Percentiles rank a stretch among this genome's conserved stretches.
Conservation (phyloP, 2,113 vertebrate genomes). For the Oncorhynchus mykiss region DNA sequence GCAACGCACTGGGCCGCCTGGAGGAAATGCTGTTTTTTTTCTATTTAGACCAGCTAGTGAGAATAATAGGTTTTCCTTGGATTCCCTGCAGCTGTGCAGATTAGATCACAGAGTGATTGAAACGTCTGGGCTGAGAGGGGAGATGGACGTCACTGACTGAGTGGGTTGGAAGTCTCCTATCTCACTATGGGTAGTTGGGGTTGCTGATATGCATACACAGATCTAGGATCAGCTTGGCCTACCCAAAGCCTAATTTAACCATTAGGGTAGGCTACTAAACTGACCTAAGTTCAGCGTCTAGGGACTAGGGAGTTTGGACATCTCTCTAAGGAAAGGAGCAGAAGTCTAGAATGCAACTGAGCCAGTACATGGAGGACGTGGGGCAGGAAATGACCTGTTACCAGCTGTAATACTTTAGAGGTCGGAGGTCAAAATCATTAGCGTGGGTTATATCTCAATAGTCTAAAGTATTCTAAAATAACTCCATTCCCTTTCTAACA, state of each 20-base stretch:
- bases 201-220: not conserved
- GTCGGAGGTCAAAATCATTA: slow-evolving; percentile 1
- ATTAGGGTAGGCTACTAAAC: not conserved
- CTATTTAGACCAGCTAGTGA: slow-evolving; percentile 38
- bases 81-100: slow-evolving; percentile 51
- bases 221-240: not conserved
- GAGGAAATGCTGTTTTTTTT: slow-evolving; percentile 43
- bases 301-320: not conserved
- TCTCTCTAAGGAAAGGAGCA: not conserved
- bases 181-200: not conserved
- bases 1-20: not conserved
- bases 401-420: slow-evolving; percentile 11
- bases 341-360: not conserved
- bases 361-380: not conserved
- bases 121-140: slow-evolving; percentile 9
- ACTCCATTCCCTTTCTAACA: not conserved
- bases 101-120: slow-evolving; percentile 51
- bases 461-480: not conserved
- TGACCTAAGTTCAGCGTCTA: not conserved
- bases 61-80: slow-evolving; percentile 47
- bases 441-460: not conserved
- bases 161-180: not conserved
- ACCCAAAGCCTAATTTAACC: not conserved
- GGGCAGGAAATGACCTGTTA: not conserved
- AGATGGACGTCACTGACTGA: slow-evolving; percentile 7